A percentile compares a stretch with the other conserved stretches of the same genome.
phyloP scores from a whole-genome alignment of 2,113 vertebrate species.

The Grammomys dolichurus region DNA sequence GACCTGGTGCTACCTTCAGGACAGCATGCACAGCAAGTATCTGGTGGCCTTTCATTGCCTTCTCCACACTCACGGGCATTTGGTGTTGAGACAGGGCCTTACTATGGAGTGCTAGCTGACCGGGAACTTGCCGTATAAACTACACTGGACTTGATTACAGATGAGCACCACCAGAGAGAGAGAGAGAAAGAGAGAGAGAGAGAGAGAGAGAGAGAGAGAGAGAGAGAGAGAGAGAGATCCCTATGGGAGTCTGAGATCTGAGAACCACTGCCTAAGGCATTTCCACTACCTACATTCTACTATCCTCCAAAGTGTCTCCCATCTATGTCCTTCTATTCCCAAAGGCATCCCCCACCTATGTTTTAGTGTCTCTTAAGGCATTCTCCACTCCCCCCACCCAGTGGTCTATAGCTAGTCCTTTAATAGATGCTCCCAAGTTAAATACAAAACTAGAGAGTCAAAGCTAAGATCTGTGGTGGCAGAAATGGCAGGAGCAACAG shows the following conservation, averaged over 20 bases:
- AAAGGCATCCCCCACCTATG: background rate
- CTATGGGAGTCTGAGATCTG: background rate
- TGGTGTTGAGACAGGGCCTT: background rate
- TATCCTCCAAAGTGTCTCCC: background rate
- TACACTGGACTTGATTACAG: too few species aligned
- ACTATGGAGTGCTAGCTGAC: background rate
- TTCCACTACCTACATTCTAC: too few species aligned
- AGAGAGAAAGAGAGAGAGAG: too few species aligned
- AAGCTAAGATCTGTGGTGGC: background rate
- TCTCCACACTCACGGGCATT: background rate
- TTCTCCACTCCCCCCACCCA: too few species aligned
- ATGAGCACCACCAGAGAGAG: too few species aligned
- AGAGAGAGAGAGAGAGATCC: too few species aligned
- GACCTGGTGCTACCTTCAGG: background rate
- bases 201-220: too few species aligned
- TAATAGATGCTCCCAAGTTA: background rate
- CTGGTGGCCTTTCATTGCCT: conserved; percentile 28
- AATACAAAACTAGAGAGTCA: background rate
- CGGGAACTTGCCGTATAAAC: background rate
- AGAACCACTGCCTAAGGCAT: background rate
- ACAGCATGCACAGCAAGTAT: background rate
- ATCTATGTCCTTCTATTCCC: background rate
- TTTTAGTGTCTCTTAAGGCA: background rate
- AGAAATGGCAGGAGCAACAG: background rate
- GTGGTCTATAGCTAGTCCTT: background rate